Evolutionary conservation across 2,797 vertebrate species (phyloP).

Genomic region (Tragopan temminckii): DNA sequence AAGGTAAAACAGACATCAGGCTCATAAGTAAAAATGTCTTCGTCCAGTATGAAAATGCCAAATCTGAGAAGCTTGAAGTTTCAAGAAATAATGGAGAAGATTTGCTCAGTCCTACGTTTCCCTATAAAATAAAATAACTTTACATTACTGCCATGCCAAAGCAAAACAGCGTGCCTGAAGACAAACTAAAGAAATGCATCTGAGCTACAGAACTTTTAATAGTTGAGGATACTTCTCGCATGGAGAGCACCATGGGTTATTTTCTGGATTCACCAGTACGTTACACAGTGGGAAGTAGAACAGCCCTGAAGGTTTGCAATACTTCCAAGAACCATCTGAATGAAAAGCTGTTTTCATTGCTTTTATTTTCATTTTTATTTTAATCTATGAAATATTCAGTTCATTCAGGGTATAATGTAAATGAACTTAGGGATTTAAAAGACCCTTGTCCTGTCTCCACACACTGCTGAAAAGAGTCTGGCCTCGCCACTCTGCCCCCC

Average conservation of each 20-base stretch:
- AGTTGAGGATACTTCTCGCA: not conserved
- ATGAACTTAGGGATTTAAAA: not conserved
- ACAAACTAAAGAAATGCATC: not conserved
- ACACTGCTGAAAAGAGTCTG: too few species aligned
- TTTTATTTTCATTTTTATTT: not conserved
- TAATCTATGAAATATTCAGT: not conserved
- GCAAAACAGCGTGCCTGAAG: not conserved
- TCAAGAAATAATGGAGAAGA: not conserved
- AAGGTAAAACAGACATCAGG: not conserved
- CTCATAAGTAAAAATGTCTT: not conserved
- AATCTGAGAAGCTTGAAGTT: not conserved
- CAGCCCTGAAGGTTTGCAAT: not conserved
- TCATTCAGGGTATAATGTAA: not conserved
- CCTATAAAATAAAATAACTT: constrained; percentile 16
- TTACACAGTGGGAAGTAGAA: not conserved
- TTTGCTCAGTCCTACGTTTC: not conserved
- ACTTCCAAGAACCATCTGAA: not conserved
- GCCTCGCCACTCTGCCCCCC: too few species aligned
- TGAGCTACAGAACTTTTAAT: not conserved
- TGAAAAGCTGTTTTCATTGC: not conserved
- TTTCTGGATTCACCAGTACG: not conserved
- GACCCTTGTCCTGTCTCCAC: too few species aligned
- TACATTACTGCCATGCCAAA: not conserved
- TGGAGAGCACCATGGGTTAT: not conserved
- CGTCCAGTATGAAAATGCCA: not conserved